Evolutionary conservation across 2,797 vertebrate genomes (phyloP).

Genomic region (Gallinago stenura): DNA sequence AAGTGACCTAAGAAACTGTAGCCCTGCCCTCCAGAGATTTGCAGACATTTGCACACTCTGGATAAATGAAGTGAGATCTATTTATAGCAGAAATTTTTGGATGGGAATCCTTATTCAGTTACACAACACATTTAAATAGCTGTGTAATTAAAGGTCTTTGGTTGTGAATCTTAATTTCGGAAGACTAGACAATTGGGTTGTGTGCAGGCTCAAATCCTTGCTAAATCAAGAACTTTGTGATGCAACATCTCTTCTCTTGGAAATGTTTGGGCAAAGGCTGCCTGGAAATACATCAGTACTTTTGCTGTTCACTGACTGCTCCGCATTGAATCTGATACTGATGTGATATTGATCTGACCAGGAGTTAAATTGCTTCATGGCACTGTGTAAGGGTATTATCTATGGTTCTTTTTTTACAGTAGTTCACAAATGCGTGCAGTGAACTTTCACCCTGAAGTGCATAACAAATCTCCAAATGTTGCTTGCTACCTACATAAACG

Average conservation of each 20-base stretch:
- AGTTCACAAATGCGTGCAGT: background rate
- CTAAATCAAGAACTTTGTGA: background rate
- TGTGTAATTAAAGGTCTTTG: background rate
- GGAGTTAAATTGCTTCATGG: background rate
- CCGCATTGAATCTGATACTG: background rate
- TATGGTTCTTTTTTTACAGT: background rate
- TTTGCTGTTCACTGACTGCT: slow-evolving; percentile 49
- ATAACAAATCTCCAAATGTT: background rate
- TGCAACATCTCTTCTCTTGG: background rate
- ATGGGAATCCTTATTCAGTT: background rate
- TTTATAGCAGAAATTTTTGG: background rate
- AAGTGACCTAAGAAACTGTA: background rate
- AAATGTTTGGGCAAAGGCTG: slow-evolving; percentile 76
- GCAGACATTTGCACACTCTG: background rate
- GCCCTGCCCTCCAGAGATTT: background rate
- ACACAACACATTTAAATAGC: background rate
- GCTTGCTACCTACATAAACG: background rate
- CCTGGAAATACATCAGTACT: slow-evolving; percentile 51
- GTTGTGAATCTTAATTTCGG: background rate
- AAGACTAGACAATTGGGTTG: background rate
- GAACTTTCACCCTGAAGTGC: background rate
- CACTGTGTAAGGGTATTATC: background rate
- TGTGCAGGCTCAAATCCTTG: background rate
- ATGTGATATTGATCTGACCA: background rate
- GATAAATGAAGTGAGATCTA: background rate